Base-by-base conservation (phyloP, 2,888 invertebrate species). In the Agrotis ipsilon region DNA sequence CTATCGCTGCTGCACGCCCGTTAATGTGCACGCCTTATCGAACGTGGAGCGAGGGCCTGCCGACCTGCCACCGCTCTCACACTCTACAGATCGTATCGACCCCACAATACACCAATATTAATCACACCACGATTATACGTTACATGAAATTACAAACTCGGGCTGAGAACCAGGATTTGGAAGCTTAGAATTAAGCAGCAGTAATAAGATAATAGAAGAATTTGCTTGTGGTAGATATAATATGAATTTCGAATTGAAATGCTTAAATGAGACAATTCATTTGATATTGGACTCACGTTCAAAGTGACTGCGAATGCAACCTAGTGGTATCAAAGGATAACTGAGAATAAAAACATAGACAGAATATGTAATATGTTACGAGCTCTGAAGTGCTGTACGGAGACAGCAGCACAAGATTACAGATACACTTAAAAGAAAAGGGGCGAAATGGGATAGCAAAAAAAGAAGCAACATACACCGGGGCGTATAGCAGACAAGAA, bases 21-120 rank as follows among this genome's bases (percentile, higher is more conserved):
- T 94, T 95, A 94, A 95, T 95, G 96, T 94, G 94, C 93, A 92
- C 91, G 93, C 93, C 94, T 95, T 96, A 95, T 95, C 96, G 93
- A 93, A 90, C 90, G 86, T 86, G 89, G 83, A 87, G 89, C 86
- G 78, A 84, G 82, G 84, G 86, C 84, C 81, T 82, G 84, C 84
- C 80, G 82, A 77, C 81, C 75, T 80, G 84, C 82, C 81, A 75
- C 82, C 82, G 82, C 76, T 81, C 78, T 68, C 78, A 83, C 86
- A 87, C 87, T 91, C 87, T 88, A 91, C 89, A 89, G 90, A 92
- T 92, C 90, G 87, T 89, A 82, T 83, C 84, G 87, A 88, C 88
- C 88, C 87, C 88, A 88, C 89, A 89, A 89, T 87, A 90, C 86
- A 90, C 87, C 90, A 89, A 74, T 72, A 81, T 69, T 90, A 88